Evolutionary conservation across 1,140 invertebrate species (phyloP), one percentile per base, ranked within the genome.

Genomic region (Heliconius congener): DNA sequence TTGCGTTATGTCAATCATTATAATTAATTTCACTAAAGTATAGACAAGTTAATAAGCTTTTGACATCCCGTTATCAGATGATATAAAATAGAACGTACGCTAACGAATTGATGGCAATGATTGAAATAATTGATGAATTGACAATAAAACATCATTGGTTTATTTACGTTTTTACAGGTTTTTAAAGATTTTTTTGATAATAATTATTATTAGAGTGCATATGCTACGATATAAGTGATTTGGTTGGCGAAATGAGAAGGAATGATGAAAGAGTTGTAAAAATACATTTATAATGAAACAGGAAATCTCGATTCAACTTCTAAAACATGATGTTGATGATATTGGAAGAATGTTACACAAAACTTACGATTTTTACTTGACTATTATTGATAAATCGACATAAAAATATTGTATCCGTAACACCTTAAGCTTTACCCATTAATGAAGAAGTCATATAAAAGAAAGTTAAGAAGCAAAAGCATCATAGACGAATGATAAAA

Each of bases 1-100:
- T 55, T 55, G 19, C 19, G 6, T 55, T n/a, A 60, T 23, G 55
- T 60, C 55, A 60, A 60, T 60, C 55, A 60, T n/a, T 0, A 9
- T 60, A 60, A 60, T 60, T 60, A 60, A 60, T 23, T 60, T 60
- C 55, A 60, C n/a, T 60, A 60, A 60, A 27, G 55, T 23, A 60
- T 9, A 60, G 55, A 60, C 55, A 60, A 23, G n/a, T n/a, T 60
- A 60, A 60, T 60, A 60, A 23, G 55, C n/a, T 60, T 60, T 60
- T 60, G 55, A 60, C 55, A 60, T 60, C 1, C 55, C n/a, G 23
- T 60, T 60, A 27, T 23, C 55, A 60, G 19, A 60, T 60, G 55
- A 60, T 60, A 23, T 60, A 23, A 60, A n/a, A 60, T 60, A 60
- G 19, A 60, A 60, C 55, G 19, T 27, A 9, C 55, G 55, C 11